Base-by-base conservation (phyloP, 2,888 invertebrate species). In the Athetis lepigone region DNA sequence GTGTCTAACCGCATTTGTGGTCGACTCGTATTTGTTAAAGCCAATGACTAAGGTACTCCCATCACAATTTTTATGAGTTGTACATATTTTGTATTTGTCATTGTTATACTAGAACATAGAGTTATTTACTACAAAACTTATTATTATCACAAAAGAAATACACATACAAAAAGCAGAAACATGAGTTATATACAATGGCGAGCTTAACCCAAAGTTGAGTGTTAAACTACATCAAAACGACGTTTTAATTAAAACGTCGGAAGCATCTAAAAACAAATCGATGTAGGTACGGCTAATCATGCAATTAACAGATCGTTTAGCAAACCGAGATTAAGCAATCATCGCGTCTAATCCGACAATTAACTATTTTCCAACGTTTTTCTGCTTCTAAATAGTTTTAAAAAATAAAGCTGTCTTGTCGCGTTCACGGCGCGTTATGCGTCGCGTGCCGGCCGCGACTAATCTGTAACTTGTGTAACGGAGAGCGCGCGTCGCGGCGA, bases 381-480 rank as follows among this genome's bases (percentile, higher is more conserved):
- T 75, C 59, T 43, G 52, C 45, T 66, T 75, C 67, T 77, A 56
- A 67, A 69, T 47, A 51, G 52, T 57, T 49, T 58, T 25, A 75
- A 77, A 68, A 77, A 78, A 77, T 75, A 81, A 81, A 81, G 78
- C 79, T 83, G 79, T 74, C 70, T 77, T 74, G 85, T 85, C 57
- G 73, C 75, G 85, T 89, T 91, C 89, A 90, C 86, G 90, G 86
- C 83, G 77, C 64, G 84, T 91, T 89, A 87, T 67, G 69, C 75
- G 88, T 88, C 88, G 89, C 90, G 90, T 91, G 92, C 88, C 80
- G 74, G 68, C 70, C 81, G 85, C 88, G 88, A 81, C 91, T 83
- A 93, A 92, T 92, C 89, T 77, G 80, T 85, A 84, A 81, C 81
- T 84, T 84, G 85, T 86, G 85, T 90, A 89, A 88, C 88, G 85